Evolutionary conservation across 2,888 invertebrate genomes (phyloP).

Genomic region (Bellardia pandia): DNA sequence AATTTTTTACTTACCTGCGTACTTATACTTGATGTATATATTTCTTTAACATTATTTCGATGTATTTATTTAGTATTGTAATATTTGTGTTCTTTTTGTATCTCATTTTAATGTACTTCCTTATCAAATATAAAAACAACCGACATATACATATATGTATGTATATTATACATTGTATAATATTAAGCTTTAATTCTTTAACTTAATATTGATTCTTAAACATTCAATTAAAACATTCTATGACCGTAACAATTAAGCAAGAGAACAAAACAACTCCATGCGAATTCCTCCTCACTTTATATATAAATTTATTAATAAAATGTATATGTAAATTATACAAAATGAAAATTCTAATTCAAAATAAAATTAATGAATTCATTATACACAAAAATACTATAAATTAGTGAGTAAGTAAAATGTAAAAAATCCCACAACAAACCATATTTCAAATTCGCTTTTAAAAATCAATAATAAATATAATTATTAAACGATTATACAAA

Average conservation of each 20-base stretch:
- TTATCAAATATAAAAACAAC: not conserved
- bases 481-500: constrained; percentile 61
- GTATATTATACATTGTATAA: no score
- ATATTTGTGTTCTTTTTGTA: constrained; percentile 3
- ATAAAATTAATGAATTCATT: constrained; percentile 24
- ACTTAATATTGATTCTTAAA: constrained; percentile 20
- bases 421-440: constrained; percentile 27
- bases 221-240: not conserved
- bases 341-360: constrained; percentile 12
- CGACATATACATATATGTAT: not conserved
- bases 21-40: constrained; percentile 9
- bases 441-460: constrained; percentile 66
- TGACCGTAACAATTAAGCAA: not conserved
- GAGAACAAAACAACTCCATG: constrained; percentile 9
- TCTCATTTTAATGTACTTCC: not conserved
- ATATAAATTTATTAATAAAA: constrained; percentile 19
- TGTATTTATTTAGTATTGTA: not conserved
- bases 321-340: constrained; percentile 43
- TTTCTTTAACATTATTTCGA: not conserved
- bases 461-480: constrained; percentile 65
- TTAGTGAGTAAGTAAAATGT: constrained; percentile 50
- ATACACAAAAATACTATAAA: constrained; percentile 36
- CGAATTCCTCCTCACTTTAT: constrained; percentile 6
- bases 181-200: constrained; percentile 11
- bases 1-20: constrained; percentile 1